Evolutionary conservation across 2,113 vertebrate species (phyloP).

Genomic region (Heteronetta atricapilla): DNA sequence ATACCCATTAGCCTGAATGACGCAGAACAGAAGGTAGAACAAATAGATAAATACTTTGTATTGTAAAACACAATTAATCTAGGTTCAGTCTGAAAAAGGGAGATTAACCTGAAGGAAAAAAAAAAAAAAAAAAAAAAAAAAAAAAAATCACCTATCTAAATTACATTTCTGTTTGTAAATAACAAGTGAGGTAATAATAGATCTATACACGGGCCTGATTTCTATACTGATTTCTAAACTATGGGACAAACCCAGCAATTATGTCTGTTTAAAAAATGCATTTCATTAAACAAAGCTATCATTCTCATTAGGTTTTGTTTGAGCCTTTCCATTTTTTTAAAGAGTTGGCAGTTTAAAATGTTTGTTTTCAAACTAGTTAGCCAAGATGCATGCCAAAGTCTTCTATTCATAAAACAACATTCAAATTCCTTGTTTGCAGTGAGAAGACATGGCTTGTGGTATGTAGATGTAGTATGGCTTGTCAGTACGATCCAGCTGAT

Average conservation of each 20-base stretch:
- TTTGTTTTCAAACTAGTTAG: background rate
- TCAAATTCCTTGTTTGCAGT: background rate
- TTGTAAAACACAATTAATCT: constrained; percentile 30
- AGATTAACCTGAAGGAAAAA: background rate
- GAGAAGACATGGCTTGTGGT: background rate
- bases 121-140: constrained; percentile 16
- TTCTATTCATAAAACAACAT: background rate
- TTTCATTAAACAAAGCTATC: background rate
- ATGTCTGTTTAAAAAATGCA: background rate
- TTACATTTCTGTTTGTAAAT: background rate
- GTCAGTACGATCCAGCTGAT: background rate
- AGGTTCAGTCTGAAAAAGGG: background rate
- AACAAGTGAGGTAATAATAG: background rate
- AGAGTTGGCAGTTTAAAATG: background rate
- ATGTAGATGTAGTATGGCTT: background rate
- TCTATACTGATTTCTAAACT: background rate
- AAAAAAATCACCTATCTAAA: constrained; percentile 11
- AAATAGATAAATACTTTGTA: constrained; percentile 25
- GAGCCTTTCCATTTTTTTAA: background rate
- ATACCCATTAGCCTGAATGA: constrained; percentile 29
- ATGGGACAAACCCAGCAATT: background rate
- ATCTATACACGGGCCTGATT: background rate
- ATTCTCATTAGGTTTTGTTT: background rate
- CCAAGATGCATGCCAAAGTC: background rate
- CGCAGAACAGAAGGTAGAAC: constrained; percentile 28